Base-by-base conservation (phyloP, 2,888 invertebrate species). In the Caenorhabditis sp. region DNA sequence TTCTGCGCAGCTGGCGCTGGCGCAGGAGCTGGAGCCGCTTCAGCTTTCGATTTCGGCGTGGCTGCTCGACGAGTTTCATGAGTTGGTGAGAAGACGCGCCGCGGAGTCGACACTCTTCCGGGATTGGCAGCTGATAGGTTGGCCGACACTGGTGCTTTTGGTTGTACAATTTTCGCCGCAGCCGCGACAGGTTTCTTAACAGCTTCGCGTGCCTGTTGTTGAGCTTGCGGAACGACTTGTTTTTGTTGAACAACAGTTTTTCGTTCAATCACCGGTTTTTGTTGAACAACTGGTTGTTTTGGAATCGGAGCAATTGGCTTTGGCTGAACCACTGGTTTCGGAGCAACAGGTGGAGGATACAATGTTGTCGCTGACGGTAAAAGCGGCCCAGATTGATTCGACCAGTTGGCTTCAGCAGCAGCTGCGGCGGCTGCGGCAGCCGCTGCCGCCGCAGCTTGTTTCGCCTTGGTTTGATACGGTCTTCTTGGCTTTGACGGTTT, bases 401-500 rank as follows among this genome's bases (percentile, higher is more conserved):
- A 26, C 26, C 26, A 55, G 14, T 21, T n/a, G 5, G 26, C 26
- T 10, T 55, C 55, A 14, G 55, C 23, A 23, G 51, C 51, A 6
- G 51, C 23, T 21, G 51, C 21, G 21, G 23, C 19, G 50, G 50
- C 50, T 50, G 50, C 50, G 17, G 50, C 50, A 4, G 50, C 50
- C 17, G 50, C 50, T 50, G 5, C 53, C 17, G 53, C 53, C 21
- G 53, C 53, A 23, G 53, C 53, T 17, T 21, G 17, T 21, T 21
- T 53, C 10, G 53, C 23, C 21, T 53, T 53, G 8, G 53, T 53
- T 12, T 10, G 10, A 53, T 53, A 53, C 24, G 53, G 53, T 21
- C 21, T 53, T 53, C 53, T 53, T 53, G 53, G 53, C 21, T 53
- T 53, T 21, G 53, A 23, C 21, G 53, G 24, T n/a, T 53, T 53